phyloP scores from a whole-genome alignment of 2,113 vertebrate genomes.

The Ptychochromis oligacanthus region DNA sequence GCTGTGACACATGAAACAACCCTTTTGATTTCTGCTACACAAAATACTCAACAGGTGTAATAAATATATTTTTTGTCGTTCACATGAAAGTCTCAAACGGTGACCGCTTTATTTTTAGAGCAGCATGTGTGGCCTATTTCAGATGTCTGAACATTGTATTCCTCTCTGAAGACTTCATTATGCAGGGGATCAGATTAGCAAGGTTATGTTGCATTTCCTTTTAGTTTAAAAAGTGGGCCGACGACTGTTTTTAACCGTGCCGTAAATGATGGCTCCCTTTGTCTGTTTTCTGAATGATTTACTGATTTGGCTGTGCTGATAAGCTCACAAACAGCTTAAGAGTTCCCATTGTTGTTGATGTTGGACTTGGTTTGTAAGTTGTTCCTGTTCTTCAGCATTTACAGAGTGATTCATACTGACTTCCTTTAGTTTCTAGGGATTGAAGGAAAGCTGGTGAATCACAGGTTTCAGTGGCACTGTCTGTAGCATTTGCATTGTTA shows the following conservation, averaged over 20 bases:
- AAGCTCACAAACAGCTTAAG: not conserved
- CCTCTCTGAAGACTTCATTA: slow-evolving; percentile 1
- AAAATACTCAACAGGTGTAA: slow-evolving; percentile 7
- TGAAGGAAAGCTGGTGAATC: not conserved
- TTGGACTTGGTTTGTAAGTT: not conserved
- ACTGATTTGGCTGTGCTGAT: not conserved
- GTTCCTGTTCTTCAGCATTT: slow-evolving; percentile 15
- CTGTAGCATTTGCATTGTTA: not conserved
- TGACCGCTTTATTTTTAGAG: slow-evolving; percentile 4
- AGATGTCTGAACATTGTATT: slow-evolving; percentile 7
- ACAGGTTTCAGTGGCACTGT: not conserved
- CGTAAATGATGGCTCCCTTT: not conserved
- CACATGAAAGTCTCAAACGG: not conserved
- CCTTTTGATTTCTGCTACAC: not conserved
- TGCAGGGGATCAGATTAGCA: not conserved
- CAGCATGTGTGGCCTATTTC: slow-evolving; percentile 10
- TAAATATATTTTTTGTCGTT: not conserved
- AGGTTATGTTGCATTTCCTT: not conserved
- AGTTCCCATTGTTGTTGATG: not conserved
- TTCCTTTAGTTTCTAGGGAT: slow-evolving; percentile 11
- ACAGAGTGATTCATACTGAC: not conserved
- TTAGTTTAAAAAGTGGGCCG: not conserved
- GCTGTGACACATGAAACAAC: not conserved
- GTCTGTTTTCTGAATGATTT: not conserved
- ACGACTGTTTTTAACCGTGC: not conserved